Base-by-base conservation (phyloP, 2,797 vertebrate genomes). In the Labeo calbasu region DNA sequence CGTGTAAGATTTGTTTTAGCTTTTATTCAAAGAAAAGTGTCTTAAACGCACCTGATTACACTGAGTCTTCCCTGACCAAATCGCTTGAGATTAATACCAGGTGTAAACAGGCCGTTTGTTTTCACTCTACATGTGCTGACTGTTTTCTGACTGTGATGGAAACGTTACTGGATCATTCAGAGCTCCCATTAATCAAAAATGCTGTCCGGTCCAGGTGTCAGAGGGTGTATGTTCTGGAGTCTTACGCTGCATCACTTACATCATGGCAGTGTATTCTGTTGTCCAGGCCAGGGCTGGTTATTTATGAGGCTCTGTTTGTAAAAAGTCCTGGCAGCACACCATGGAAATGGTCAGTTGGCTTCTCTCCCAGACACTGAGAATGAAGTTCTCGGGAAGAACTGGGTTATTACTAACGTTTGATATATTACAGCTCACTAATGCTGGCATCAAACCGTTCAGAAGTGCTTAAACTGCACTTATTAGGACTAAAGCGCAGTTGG, bases 301-400 rank as follows among this genome's bases (percentile, higher is more conserved):
- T 88, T 88, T 88, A 89, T 87, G 85, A 81, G 81, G 48, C 81
- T 63, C 43, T 55, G 82, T 75, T 84, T 57, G 66, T 69, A 66
- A 83, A 86, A 83, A 80, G 53, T 76, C 48, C 77, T 86, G 86
- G 86, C 88, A 87, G 63, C 80, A 78, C 75, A 59, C 65, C 65
- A 55, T 79, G 81, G 65, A 82, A 84, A 80, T 69, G 63, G 72
- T 85, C 88, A 76, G 87, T 86, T 88, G 87, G 85, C 87, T 73
- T 57, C n/a, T 86, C 87, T 90, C 86, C 81, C 85, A 90, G 84
- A 73, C 82, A 75, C 84, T 84, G 78, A 72, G 71, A 87, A 84
- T 88, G 88, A 69, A 77, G 75, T 84, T 84, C 88, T 87, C 53
- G 82, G 84, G 84, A 89, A 90, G 82, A 88, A 88, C 83, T 85